Evolutionary conservation across 2,797 vertebrate genomes (phyloP).

Genomic region (Poeciliopsis presidionis): DNA sequence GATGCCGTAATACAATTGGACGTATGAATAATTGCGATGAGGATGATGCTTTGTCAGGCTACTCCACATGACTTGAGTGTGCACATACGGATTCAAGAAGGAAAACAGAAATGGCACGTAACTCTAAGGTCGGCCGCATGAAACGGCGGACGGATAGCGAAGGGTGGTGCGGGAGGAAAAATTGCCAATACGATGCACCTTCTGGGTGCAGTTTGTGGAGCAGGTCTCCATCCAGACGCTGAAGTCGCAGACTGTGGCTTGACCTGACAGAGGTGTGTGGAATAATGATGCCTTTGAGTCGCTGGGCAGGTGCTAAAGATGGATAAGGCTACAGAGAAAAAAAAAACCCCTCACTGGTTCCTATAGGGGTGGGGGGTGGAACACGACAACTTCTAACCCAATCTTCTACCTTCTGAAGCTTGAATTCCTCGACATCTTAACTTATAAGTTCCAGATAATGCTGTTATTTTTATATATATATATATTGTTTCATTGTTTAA

Average conservation of each 20-base stretch:
- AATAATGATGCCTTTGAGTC: constrained; percentile 43
- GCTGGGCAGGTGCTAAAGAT: constrained; percentile 25
- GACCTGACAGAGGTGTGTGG: constrained; percentile 37
- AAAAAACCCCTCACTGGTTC: constrained; percentile 35
- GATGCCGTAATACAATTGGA: background rate
- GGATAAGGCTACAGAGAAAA: constrained; percentile 32
- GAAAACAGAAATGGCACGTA: background rate
- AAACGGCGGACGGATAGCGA: background rate
- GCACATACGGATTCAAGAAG: background rate
- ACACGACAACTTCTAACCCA: constrained; percentile 44
- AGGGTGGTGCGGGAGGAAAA: background rate
- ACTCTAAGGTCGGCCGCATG: background rate
- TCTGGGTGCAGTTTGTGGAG: constrained; percentile 16
- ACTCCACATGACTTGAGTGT: background rate
- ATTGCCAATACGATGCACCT: background rate
- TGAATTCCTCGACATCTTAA: background rate
- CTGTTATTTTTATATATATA: too few species aligned
- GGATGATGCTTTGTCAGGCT: background rate
- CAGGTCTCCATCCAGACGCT: constrained; percentile 9
- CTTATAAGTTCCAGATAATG: too few species aligned
- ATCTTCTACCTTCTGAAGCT: constrained; percentile 41
- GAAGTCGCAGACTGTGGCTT: constrained; percentile 30
- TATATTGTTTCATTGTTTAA: background rate
- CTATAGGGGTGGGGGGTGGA: constrained; percentile 36
- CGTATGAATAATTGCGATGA: background rate